Conservation (phyloP, 2,113 vertebrate genomes). For the Meriones unguiculatus region DNA sequence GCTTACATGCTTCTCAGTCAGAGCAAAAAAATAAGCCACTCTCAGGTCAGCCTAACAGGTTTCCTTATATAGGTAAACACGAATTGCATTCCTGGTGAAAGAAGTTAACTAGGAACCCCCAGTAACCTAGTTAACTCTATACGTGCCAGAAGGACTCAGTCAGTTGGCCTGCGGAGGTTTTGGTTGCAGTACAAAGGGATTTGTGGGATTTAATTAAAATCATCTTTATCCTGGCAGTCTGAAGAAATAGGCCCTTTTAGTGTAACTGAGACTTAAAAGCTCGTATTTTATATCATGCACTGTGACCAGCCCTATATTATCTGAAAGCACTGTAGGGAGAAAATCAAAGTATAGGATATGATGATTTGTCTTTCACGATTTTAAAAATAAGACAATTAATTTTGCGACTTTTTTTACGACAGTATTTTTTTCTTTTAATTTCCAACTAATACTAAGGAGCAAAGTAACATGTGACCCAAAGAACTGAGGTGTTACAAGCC, state of each 20-base stretch:
- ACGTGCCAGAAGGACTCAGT: conserved; percentile 64
- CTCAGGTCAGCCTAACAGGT: conserved; percentile 84
- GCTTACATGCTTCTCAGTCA: conserved; percentile 78
- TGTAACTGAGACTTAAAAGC: conserved; percentile 11
- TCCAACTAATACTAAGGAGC: conserved; percentile 13
- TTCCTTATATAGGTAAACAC: conserved; percentile 92
- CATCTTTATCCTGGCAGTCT: conserved; percentile 69
- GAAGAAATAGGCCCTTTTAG: conserved; percentile 25
- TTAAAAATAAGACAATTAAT: conserved; percentile 45
- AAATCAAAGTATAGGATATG: not conserved
- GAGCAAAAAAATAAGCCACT: conserved; percentile 74
- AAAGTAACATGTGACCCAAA: not conserved
- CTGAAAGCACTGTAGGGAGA: not conserved
- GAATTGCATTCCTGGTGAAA: conserved; percentile 84
- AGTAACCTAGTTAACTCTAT: conserved; percentile 86
- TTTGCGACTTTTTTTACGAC: conserved; percentile 57
- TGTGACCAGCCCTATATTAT: not conserved
- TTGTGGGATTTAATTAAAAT: conserved; percentile 48
- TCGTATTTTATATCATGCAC: not conserved
- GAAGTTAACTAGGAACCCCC: conserved; percentile 81
- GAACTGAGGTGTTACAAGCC: not conserved
- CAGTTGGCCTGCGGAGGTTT: not conserved
- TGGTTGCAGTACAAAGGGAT: conserved; percentile 41
- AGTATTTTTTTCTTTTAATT: not conserved
- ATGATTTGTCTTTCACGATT: conserved; percentile 40